Conservation (phyloP, 1,140 invertebrate species). For the Apis florea region DNA sequence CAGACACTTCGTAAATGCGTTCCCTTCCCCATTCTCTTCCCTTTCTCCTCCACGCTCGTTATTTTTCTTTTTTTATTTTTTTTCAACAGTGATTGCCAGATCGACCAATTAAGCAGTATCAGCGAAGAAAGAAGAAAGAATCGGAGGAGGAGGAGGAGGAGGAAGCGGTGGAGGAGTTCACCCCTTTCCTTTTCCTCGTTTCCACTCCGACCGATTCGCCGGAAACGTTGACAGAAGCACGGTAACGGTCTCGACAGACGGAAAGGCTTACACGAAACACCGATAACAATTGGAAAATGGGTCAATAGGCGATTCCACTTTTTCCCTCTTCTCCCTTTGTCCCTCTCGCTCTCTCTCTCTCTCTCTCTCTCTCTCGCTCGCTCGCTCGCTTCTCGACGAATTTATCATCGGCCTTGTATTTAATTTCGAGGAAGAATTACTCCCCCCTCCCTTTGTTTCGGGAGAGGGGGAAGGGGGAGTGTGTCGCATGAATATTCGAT, state of each 20-base stretch:
- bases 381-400: background rate
- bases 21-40: background rate
- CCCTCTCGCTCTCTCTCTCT: background rate
- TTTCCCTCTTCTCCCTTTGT: background rate
- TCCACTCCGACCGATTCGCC: conserved; percentile 18
- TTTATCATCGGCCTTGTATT: background rate
- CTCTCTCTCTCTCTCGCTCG: conserved; percentile 10
- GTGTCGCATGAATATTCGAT: conserved; percentile 29
- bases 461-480: no score
- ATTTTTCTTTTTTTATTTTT: conserved; percentile 1
- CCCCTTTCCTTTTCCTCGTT: background rate
- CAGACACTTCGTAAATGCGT: background rate
- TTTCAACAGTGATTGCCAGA: conserved; percentile 9
- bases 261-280: conserved; percentile 43
- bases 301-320: conserved; percentile 35
- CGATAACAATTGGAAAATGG: conserved; percentile 56
- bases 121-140: background rate
- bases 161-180: background rate
- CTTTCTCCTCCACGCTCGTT: background rate
- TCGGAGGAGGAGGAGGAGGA: background rate
- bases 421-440: background rate
- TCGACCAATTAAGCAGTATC: conserved; percentile 33
- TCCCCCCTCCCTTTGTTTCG: background rate
- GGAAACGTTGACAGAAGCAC: conserved; percentile 42
- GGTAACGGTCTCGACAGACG: conserved; percentile 34